Conservation (phyloP, 2,888 invertebrate species). For the Diplolepis rosae region DNA sequence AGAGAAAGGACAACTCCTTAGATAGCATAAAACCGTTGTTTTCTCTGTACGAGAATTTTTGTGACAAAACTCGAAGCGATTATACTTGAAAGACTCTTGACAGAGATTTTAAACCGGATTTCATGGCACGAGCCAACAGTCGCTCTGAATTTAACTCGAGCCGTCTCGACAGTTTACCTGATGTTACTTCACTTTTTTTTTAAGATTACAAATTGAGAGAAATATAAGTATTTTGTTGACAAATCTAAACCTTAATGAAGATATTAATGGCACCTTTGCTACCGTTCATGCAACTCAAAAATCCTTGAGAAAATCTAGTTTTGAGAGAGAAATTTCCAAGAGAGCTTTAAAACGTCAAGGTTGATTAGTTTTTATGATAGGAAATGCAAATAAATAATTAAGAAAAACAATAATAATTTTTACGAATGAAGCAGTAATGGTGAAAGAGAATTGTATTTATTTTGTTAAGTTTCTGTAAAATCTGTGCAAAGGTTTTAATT, state of each 20-base stretch:
- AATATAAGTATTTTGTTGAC: slow-evolving; percentile 20
- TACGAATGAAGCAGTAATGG: neutral
- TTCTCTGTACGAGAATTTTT: slow-evolving; percentile 2
- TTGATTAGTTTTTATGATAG: neutral
- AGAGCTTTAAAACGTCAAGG: slow-evolving; percentile 23
- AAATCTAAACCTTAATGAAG: neutral
- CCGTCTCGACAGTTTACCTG: neutral
- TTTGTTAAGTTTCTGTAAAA: neutral
- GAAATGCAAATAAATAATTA: neutral
- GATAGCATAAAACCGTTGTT: slow-evolving; percentile 7
- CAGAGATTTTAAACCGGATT: slow-evolving; percentile 5
- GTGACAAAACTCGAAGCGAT: neutral
- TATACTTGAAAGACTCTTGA: neutral
- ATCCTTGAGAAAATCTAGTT: slow-evolving; percentile 11
- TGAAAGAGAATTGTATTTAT: neutral
- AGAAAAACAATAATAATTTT: neutral
- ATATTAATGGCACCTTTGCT: slow-evolving; percentile 5
- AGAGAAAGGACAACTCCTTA: slow-evolving; percentile 24
- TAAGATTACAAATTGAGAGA: neutral
- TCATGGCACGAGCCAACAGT: slow-evolving; percentile 12
- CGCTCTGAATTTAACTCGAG: slow-evolving; percentile 13
- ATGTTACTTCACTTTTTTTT: neutral
- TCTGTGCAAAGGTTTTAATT: slow-evolving; percentile 2
- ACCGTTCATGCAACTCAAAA: neutral
- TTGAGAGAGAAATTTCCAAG: neutral